phyloP scores from a whole-genome alignment of 2,113 vertebrate genomes.

The Hemicordylus capensis region DNA sequence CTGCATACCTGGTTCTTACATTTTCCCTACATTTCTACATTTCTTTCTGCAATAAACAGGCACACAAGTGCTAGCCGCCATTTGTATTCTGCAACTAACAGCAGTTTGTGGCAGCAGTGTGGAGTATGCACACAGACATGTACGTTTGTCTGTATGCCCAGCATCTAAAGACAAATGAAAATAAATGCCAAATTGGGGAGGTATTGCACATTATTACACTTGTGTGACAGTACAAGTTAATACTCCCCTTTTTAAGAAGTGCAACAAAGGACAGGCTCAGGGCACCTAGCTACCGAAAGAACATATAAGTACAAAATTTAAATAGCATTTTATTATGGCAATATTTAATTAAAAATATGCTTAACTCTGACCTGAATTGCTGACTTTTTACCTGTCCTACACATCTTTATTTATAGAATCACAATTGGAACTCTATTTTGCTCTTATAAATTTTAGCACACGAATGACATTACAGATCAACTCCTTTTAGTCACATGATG shows the following conservation, averaged over 20 bases:
- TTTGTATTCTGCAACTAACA: constrained; percentile 18
- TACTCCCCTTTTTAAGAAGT: constrained; percentile 28
- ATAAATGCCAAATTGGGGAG: background rate
- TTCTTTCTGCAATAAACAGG: constrained; percentile 60
- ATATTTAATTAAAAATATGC: background rate
- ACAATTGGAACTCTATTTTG: background rate
- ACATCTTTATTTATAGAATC: background rate
- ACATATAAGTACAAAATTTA: too few relatives aligned
- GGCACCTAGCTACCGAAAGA: background rate
- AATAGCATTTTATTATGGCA: background rate
- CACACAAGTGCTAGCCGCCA: constrained; percentile 40
- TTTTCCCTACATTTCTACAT: constrained; percentile 62
- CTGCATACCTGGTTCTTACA: constrained; percentile 74
- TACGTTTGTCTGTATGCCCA: constrained; percentile 17
- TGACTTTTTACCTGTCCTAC: background rate
- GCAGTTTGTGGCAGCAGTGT: background rate
- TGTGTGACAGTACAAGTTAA: constrained; percentile 48
- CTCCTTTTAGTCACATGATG: background rate
- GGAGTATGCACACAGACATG: background rate
- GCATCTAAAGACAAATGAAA: constrained; percentile 6
- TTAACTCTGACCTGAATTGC: background rate
- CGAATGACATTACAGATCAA: background rate
- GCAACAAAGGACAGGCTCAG: background rate
- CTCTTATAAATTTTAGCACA: background rate
- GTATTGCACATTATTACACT: constrained; percentile 28